A percentile compares a stretch with the other conserved stretches of the same genome.
phyloP scores from a whole-genome alignment of 1,140 invertebrate genomes.

The Hestina assimilis region DNA sequence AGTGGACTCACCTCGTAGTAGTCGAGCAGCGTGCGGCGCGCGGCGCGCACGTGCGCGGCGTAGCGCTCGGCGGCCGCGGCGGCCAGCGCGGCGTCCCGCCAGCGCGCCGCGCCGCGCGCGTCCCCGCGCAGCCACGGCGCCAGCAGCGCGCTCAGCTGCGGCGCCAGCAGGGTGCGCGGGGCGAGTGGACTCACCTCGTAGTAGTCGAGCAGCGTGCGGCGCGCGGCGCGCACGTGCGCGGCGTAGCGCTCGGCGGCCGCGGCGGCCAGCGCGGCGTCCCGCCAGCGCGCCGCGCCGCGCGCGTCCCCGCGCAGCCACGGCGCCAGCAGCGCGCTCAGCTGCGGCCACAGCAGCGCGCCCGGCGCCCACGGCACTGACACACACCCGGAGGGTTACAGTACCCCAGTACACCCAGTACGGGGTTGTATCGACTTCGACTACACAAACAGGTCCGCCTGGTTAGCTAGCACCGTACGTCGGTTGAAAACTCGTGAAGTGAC shows the following conservation, averaged over 20 bases:
- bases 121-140: too few relatives aligned
- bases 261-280: conserved; percentile 79
- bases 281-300: conserved; percentile 82
- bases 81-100: conserved; percentile 85
- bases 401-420: too few relatives aligned
- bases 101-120: too few relatives aligned
- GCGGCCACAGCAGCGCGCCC: conserved; percentile 83
- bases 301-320: conserved; percentile 84
- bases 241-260: conserved; percentile 80
- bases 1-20: conserved; percentile 79
- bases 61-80: not conserved
- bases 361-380: conserved; percentile 51
- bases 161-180: too few relatives aligned
- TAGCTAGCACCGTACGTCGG: too few relatives aligned
- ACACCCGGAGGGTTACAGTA: too few relatives aligned
- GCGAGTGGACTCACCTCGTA: conserved; percentile 67
- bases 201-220: conserved; percentile 78
- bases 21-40: conserved; percentile 70
- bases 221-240: conserved; percentile 61
- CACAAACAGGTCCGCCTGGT: too few relatives aligned
- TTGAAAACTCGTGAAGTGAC: too few relatives aligned
- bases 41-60: conserved; percentile 63
- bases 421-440: too few relatives aligned
- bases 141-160: too few relatives aligned
- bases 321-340: conserved; percentile 81